Evolutionary conservation across 1,140 invertebrate genomes (phyloP).

Genomic region (Pteromalus puparum): DNA sequence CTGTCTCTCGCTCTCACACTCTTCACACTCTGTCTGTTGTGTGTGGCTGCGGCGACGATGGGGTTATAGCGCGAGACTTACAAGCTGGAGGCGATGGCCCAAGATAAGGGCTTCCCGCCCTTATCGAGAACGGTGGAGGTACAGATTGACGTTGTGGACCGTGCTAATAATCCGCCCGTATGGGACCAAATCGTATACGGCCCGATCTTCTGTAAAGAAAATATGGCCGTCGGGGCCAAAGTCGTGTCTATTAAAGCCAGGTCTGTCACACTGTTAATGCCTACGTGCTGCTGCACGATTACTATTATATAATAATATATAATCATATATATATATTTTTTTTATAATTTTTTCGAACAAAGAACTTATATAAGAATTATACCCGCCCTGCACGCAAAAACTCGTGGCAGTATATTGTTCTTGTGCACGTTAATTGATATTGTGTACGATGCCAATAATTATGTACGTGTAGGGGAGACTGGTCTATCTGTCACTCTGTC

Average conservation of each 20-base stretch:
- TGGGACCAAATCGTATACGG: constrained; percentile 97
- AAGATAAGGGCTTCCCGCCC: constrained; percentile 96
- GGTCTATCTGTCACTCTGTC: constrained; percentile 35
- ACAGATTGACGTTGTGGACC: constrained; percentile 97
- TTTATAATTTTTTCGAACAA: constrained; percentile 18
- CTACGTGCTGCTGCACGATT: constrained; percentile 74
- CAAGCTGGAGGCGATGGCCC: constrained; percentile 96
- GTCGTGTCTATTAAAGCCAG: constrained; percentile 98
- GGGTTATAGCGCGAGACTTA: constrained; percentile 92
- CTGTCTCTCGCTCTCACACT: constrained; percentile 44
- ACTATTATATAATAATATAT: constrained; percentile 45
- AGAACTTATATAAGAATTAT: constrained; percentile 43
- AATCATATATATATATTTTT: constrained; percentile 52
- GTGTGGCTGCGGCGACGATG: constrained; percentile 55
- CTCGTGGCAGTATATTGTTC: constrained; percentile 75
- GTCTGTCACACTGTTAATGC: constrained; percentile 84
- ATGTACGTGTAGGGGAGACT: constrained; percentile 41
- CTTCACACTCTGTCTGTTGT: constrained; percentile 58
- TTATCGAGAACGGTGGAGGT: constrained; percentile 96
- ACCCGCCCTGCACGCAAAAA: constrained; percentile 72
- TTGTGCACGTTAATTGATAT: constrained; percentile 76
- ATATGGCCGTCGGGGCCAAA: constrained; percentile 95
- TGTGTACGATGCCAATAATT: constrained; percentile 69
- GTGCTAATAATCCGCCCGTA: constrained; percentile 96
- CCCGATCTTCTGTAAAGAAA: constrained; percentile 97